These are phyloP conservation scores for Datnioides undecimradiatus DNA, from an alignment of 2,113 vertebrate genomes.

Conservation along the genomic window DNA sequence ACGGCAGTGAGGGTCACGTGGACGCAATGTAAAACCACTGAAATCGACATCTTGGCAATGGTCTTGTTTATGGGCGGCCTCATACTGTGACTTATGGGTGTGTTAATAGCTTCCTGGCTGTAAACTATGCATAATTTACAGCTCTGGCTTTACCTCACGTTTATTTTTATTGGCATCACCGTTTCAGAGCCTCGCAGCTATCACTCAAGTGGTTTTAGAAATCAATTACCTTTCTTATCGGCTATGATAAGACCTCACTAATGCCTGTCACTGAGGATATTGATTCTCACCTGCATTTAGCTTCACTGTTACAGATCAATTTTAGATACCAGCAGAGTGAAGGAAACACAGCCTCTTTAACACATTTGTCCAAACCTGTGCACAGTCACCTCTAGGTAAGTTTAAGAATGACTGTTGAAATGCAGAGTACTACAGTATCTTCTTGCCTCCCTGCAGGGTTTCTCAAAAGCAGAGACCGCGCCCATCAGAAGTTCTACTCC, in stretches of 20 bases:
- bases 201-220: slow-evolving; percentile 30
- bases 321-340: not conserved
- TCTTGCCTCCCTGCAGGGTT: slow-evolving; percentile 84
- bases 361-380: not conserved
- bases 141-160: not conserved
- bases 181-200: slow-evolving; percentile 31
- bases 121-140: slow-evolving; percentile 42
- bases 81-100: too few relatives aligned
- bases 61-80: not conserved
- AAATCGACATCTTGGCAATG: not conserved
- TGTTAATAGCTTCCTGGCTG: too few relatives aligned
- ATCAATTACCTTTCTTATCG: slow-evolving; percentile 39
- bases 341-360: not conserved
- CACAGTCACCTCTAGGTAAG: not conserved
- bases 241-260: slow-evolving; percentile 35
- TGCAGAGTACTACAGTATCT: not conserved
- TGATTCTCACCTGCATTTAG: slow-evolving; percentile 2
- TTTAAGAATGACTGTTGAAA: not conserved
- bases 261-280: slow-evolving; percentile 50
- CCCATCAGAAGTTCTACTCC: slow-evolving; percentile 96
- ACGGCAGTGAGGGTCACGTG: not conserved
- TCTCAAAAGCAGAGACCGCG: slow-evolving; percentile 95
- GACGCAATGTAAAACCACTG: not conserved
- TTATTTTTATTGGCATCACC: slow-evolving; percentile 34
- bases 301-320: slow-evolving; percentile 9